Evolutionary conservation across 2,113 vertebrate species (phyloP).

Genomic region (Hemichromis elongatus): DNA sequence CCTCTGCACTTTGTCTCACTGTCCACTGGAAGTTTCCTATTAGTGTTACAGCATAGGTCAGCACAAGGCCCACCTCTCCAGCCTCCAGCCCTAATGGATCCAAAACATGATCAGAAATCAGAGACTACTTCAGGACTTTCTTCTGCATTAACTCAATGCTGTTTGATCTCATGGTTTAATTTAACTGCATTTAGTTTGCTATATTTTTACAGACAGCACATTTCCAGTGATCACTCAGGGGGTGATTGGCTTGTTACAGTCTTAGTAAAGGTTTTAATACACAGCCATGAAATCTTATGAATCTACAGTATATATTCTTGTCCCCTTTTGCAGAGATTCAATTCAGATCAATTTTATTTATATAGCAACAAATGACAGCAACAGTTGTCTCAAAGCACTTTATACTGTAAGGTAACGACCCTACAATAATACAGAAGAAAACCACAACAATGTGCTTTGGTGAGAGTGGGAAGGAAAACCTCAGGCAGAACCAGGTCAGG

Average conservation of each 20-base stretch:
- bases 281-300: not conserved
- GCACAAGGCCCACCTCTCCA: slow-evolving; percentile 84
- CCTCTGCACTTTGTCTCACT: slow-evolving; percentile 89
- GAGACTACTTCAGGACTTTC: not conserved
- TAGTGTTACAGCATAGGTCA: slow-evolving; percentile 86
- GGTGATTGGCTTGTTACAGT: not conserved
- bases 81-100: slow-evolving; percentile 77
- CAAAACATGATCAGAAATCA: not conserved
- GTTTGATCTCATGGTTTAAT: not conserved
- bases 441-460: not conserved
- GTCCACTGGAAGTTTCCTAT: slow-evolving; percentile 96
- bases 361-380: not conserved
- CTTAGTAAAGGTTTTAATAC: not conserved
- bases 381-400: not conserved
- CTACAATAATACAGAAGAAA: not conserved
- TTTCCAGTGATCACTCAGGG: not conserved
- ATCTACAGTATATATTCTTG: not conserved
- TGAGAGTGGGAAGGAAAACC: not conserved
- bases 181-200: not conserved
- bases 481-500: not conserved
- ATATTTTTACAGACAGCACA: no score
- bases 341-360: not conserved
- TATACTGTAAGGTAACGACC: not conserved
- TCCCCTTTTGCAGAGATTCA: not conserved
- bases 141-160: not conserved